These are phyloP conservation scores for Protomyctophum bolini DNA, from an alignment of 2,113 vertebrate genomes.

Conservation along the genomic window DNA sequence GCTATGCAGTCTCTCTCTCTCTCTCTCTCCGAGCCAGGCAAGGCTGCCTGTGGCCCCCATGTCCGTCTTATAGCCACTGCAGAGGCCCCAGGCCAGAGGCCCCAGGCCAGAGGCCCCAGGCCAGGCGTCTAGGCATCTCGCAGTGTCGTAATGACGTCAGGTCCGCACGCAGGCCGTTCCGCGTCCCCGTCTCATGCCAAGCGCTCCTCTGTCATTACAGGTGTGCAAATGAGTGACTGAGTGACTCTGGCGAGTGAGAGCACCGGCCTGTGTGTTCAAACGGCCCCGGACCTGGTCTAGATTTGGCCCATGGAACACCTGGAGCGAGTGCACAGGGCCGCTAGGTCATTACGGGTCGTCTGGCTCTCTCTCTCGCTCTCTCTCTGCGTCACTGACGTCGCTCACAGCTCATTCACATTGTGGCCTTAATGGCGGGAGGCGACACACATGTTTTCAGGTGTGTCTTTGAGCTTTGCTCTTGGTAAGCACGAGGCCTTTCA, in stretches of 20 bases:
- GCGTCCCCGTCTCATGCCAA: conserved; percentile 50
- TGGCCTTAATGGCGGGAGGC: conserved; percentile 59
- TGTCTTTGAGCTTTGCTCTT: conserved; percentile 15
- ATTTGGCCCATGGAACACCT: conserved; percentile 61
- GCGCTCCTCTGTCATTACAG: conserved; percentile 58
- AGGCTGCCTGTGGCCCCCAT: conserved; percentile 10
- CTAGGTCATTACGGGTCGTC: conserved; percentile 64
- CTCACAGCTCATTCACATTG: conserved; percentile 75
- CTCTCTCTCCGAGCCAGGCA: background rate
- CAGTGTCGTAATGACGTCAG: conserved; percentile 53
- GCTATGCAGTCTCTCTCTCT: conserved; percentile 36
- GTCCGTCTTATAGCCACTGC: too few relatives aligned
- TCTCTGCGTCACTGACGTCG: conserved; percentile 37
- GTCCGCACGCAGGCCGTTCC: conserved; percentile 19
- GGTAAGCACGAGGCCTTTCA: conserved; percentile 14
- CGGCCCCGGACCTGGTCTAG: conserved; percentile 51
- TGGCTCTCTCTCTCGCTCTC: conserved; percentile 36
- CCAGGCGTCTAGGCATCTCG: conserved; percentile 47
- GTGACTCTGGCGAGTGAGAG: background rate
- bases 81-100: conserved; percentile 27
- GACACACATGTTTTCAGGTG: conserved; percentile 71
- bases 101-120: conserved; percentile 1
- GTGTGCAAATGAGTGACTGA: conserved; percentile 45
- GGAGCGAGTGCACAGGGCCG: conserved; percentile 34
- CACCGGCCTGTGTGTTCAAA: conserved; percentile 22